Percentiles rank a stretch among this genome's conserved stretches.
These are phyloP conservation scores for Trinectes maculatus DNA, from an alignment of 2,113 vertebrate genomes.

Conservation along the genomic window DNA sequence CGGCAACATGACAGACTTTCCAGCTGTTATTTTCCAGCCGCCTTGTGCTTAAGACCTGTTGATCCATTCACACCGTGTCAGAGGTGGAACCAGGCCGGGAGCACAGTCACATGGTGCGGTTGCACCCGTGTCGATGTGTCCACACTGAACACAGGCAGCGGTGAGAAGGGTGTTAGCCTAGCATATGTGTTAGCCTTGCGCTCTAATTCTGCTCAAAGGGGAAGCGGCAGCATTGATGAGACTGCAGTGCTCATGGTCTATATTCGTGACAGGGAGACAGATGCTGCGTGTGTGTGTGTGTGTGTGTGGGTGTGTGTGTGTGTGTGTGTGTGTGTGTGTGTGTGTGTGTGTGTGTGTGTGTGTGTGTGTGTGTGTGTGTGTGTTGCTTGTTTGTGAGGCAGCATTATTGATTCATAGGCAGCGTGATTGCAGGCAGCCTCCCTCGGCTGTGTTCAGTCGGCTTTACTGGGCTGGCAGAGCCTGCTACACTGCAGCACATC, in stretches of 20 bases:
- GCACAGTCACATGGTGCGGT: no score
- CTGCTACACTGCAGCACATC: constrained; percentile 69
- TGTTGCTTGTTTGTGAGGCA: constrained; percentile 26
- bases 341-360: constrained; percentile 8
- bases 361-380: constrained; percentile 5
- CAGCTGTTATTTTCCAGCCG: background rate
- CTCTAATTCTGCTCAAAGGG: constrained; percentile 6
- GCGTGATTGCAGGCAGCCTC: constrained; percentile 70
- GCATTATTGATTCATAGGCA: constrained; percentile 75
- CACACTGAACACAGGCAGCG: background rate
- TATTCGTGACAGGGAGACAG: constrained; percentile 41
- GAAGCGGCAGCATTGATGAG: constrained; percentile 64
- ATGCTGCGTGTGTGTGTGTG: constrained; percentile 7
- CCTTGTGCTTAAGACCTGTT: no score
- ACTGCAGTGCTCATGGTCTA: constrained; percentile 68
- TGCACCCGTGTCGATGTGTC: background rate
- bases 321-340: background rate
- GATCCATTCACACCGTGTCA: no score
- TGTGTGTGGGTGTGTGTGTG: background rate
- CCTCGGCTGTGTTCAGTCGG: constrained; percentile 55
- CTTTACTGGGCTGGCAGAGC: constrained; percentile 43
- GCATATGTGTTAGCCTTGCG: background rate
- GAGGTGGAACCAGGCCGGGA: background rate
- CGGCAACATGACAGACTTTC: background rate
- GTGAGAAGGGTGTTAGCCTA: constrained; percentile 1